Evolutionary conservation across 2,797 vertebrate genomes (phyloP).

Genomic region (Etheostoma perlongum): DNA sequence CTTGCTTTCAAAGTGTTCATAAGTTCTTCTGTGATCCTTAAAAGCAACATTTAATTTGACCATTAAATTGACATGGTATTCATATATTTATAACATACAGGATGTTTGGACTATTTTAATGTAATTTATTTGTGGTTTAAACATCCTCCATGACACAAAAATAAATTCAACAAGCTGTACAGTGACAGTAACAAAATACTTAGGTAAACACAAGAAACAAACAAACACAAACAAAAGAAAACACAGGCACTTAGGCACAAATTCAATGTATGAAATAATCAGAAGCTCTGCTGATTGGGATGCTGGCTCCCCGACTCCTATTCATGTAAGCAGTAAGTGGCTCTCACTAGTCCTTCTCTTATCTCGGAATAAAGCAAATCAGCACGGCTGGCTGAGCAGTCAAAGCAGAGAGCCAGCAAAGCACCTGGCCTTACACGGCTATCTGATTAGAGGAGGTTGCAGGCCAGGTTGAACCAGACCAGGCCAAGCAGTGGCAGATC

Average conservation of each 20-base stretch:
- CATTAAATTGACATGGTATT: background rate
- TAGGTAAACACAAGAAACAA: background rate
- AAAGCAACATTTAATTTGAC: background rate
- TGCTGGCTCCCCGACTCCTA: conserved; percentile 40
- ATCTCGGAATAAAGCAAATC: conserved; percentile 79
- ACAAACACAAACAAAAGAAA: conserved; percentile 22
- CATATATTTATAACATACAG: background rate
- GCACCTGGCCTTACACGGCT: conserved; percentile 83
- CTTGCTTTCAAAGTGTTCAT: background rate
- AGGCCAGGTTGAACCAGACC: conserved; percentile 75
- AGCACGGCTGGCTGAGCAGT: conserved; percentile 76
- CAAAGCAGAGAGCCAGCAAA: conserved; percentile 70
- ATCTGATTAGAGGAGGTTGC: conserved; percentile 84
- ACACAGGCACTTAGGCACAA: conserved; percentile 6
- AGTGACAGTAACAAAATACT: background rate
- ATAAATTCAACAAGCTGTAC: background rate
- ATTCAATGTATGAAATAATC: conserved; percentile 41
- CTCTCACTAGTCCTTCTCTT: conserved; percentile 71
- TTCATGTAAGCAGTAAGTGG: conserved; percentile 69
- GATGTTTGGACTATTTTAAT: background rate
- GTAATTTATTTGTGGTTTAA: background rate
- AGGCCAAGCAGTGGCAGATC: conserved; percentile 64
- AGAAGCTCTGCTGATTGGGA: conserved; percentile 52
- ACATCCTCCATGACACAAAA: background rate
- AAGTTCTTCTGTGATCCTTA: background rate